A percentile compares a stretch with the other conserved stretches of the same genome.
phyloP scores from a whole-genome alignment of 2,888 invertebrate species.

The Ceriagrion tenellum region DNA sequence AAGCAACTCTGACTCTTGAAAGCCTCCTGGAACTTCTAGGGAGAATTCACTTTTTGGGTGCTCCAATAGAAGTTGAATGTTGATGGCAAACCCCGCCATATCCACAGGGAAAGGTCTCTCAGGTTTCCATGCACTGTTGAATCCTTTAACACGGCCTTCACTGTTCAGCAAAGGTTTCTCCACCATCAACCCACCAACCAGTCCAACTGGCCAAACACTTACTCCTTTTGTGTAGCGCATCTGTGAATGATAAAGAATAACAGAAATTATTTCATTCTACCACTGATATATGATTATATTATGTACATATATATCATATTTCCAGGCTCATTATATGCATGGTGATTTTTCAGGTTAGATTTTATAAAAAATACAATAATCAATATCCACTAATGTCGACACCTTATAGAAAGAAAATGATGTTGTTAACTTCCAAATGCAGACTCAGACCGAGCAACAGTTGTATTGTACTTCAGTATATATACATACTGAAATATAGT shows the following conservation, averaged over 20 bases:
- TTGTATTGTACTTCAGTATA: no score
- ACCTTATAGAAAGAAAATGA: no score
- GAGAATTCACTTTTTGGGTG: conserved; percentile 82
- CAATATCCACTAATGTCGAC: no score
- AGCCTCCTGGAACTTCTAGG: conserved; percentile 88
- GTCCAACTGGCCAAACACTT: conserved; percentile 97
- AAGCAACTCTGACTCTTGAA: conserved; percentile 92
- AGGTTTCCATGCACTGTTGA: conserved; percentile 91
- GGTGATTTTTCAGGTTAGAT: no score
- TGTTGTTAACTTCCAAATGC: no score
- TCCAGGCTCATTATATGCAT: no score
- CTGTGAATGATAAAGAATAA: conserved; percentile 78
- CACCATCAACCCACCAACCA: conserved; percentile 96
- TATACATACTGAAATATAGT: no score
- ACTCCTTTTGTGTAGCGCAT: conserved; percentile 90
- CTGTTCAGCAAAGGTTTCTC: conserved; percentile 91
- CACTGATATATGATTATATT: no score
- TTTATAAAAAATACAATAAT: no score
- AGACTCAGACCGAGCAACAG: no score
- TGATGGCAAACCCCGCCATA: conserved; percentile 98
- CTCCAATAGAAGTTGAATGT: conserved; percentile 85
- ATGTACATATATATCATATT: no score
- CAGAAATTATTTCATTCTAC: neutral
- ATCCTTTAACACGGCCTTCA: conserved; percentile 82
- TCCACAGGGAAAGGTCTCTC: conserved; percentile 96